These are phyloP conservation scores for Mimumesa dahlbomi DNA, from an alignment of 2,888 invertebrate genomes.

Conservation along the genomic window DNA sequence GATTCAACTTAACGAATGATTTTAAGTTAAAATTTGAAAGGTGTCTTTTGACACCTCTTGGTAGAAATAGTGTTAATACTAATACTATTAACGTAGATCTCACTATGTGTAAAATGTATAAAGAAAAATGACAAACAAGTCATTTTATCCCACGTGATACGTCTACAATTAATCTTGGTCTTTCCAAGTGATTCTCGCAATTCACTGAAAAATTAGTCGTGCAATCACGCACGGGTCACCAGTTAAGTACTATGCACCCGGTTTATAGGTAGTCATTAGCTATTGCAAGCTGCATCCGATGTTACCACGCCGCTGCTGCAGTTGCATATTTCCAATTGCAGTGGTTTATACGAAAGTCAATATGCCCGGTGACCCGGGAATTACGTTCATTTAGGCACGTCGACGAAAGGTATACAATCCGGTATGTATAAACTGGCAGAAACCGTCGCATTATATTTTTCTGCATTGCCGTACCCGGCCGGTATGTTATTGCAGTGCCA, in stretches of 20 bases:
- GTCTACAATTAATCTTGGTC: no score
- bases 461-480: constrained; percentile 54
- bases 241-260: constrained; percentile 11
- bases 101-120: no score
- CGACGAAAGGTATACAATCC: constrained; percentile 15
- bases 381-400: constrained; percentile 23
- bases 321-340: constrained; percentile 11
- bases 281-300: constrained; percentile 11
- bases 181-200: background rate
- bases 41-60: no score
- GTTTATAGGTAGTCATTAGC: constrained; percentile 28
- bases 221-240: constrained; percentile 19
- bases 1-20: no score
- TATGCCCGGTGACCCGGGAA: constrained; percentile 20
- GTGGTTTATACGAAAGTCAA: constrained; percentile 30
- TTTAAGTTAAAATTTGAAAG: no score
- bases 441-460: constrained; percentile 54
- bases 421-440: background rate
- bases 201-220: constrained; percentile 9
- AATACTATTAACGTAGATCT: no score
- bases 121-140: no score
- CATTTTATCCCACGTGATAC: no score
- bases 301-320: background rate
- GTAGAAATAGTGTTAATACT: no score
- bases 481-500: constrained; percentile 43